phyloP scores from a whole-genome alignment of 2,888 invertebrate species.

The Leptarthrus brevirostris region DNA sequence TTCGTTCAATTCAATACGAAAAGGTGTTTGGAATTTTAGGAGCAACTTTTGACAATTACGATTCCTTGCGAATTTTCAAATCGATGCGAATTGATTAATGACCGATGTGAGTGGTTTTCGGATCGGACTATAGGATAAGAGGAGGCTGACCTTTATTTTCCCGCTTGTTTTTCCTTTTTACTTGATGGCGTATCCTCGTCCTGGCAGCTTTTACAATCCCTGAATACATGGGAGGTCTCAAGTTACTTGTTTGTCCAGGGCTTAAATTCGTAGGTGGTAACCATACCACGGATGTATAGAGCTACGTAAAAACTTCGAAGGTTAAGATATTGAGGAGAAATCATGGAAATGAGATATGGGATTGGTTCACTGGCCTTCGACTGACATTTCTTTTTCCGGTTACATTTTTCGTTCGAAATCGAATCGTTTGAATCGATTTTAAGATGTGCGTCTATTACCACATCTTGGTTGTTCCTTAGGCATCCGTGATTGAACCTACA shows the following conservation, averaged over 20 bases:
- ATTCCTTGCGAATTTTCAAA: slow-evolving; percentile 11
- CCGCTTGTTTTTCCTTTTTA: slow-evolving; percentile 2
- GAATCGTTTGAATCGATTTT: too few species aligned
- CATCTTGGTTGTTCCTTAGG: neutral
- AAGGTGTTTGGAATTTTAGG: neutral
- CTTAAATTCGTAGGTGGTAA: slow-evolving; percentile 16
- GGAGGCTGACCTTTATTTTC: slow-evolving; percentile 24
- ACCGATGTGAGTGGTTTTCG: slow-evolving; percentile 39
- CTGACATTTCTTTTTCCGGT: slow-evolving; percentile 47
- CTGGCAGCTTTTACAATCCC: slow-evolving; percentile 27
- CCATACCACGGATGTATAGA: neutral
- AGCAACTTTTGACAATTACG: neutral
- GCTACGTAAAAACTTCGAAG: slow-evolving; percentile 21
- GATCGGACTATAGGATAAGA: slow-evolving; percentile 29
- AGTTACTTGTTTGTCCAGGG: slow-evolving; percentile 22
- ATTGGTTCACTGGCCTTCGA: slow-evolving; percentile 47
- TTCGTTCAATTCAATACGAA: neutral
- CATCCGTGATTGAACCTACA: neutral
- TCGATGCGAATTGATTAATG: slow-evolving; percentile 40
- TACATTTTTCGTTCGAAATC: slow-evolving; percentile 13
- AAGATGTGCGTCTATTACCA: neutral
- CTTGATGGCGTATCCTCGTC: slow-evolving; percentile 6
- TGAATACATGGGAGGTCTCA: slow-evolving; percentile 8
- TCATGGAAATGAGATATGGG: slow-evolving; percentile 49
- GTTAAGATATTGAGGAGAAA: slow-evolving; percentile 46